Base-by-base conservation (phyloP, 2,888 invertebrate species). In the Tridacna crocea region DNA sequence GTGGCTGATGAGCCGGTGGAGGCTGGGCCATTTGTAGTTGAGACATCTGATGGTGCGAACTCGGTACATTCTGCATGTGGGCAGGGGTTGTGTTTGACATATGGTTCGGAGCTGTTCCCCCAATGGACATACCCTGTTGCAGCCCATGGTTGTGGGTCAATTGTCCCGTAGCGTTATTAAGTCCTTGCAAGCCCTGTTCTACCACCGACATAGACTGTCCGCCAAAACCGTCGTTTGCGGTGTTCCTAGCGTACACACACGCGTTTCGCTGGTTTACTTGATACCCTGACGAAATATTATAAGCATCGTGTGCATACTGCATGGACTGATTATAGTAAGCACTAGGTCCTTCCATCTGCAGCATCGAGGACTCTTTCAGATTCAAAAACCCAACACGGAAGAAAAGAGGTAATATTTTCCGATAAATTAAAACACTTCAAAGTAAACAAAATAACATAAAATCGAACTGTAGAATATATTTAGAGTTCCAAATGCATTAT, bases 131-230 rank as follows among this genome's bases (percentile, higher is more conserved):
- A 12, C 74, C 73, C 27, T 81, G 80, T 27, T 82, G 82, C 63
- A 75, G 48, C 1, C 82, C 83, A 70, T 87, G 84, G 61, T 78
- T 82, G 66, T 86, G 82, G 61, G 77, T 36, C 58, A 88, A 80
- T 55, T 89, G 89, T 36, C 66, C 66, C 36, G 70, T 55, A 24
- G 60, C 61, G 51, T 77, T 73, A 13, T 27, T 47, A 22, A 83
- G 63, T 27, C 81, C 80, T 13, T 60, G 61, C 11, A 70, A 36
- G 11, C 85, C 87, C 65, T 90, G 90, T 63, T 92, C 92, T 60
- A 92, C 92, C 0, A 92, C 92, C 17, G 91, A 88, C 92, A 92
- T 92, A 48, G 91, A 77, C 60, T 92, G 91, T 36, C 92, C 92
- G 13, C 91, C 91, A 72, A 89, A 90, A 6, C 89, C 86, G n/a